Evolutionary conservation across 2,888 invertebrate genomes (phyloP), one percentile per base, ranked within the genome.

Genomic region (Tortrix viridana): DNA sequence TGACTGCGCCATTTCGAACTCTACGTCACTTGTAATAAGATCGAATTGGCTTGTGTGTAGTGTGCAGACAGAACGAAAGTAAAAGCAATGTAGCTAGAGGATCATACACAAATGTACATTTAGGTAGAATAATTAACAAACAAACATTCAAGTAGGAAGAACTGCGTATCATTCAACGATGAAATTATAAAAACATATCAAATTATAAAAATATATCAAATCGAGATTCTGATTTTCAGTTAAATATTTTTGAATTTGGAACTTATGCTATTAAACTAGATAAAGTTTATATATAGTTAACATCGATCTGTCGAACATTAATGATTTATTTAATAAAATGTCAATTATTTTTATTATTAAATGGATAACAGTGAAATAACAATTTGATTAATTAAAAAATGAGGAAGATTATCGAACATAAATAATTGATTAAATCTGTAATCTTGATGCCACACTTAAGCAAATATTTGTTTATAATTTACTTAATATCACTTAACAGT

Each of bases 231-330:
- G 18, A 23, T 23, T 23, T n/a, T 38, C 23, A 47, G 18, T 32
- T 43, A n/a, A n/a, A n/a, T n/a, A 22, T 37, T 41, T 60, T 60
- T 3, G 50, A 61, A 61, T 61, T 61, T 61, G 6, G 50, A 57
- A 50, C 46, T 52, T 52, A n/a, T n/a, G n/a, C n/a, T n/a, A n/a
- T n/a, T n/a, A 60, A 14, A 44, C 61, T 55, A 61, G 44, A 16
- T 43, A 26, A 3, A 26, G 26, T 26, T 26, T n/a, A n/a, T n/a
- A n/a, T n/a, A n/a, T n/a, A n/a, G n/a, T n/a, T n/a, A n/a, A n/a
- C n/a, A n/a, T n/a, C n/a, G n/a, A n/a, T n/a, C 9, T 26, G 26
- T 9, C 26, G 0, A 26, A 9, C 3, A 3, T n/a, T n/a, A 26
- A 26, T 26, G 7, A 26, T 9, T 26, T 26, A 26, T 9, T 9